phyloP scores from a whole-genome alignment of 2,888 invertebrate genomes.

The Dynastes grantii region DNA sequence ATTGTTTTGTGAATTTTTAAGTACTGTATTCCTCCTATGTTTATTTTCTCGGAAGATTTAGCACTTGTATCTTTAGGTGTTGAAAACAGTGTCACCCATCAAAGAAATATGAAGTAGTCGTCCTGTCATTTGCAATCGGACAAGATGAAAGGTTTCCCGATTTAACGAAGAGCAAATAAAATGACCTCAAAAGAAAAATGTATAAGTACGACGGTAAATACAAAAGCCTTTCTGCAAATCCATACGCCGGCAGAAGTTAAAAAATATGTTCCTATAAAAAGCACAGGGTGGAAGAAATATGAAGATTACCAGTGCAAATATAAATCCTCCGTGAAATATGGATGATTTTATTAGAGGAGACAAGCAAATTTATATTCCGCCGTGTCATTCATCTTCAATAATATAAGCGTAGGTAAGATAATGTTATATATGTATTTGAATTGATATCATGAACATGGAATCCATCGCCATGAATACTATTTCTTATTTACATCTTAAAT shows the following conservation, averaged over 20 bases:
- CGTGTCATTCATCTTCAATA: not conserved
- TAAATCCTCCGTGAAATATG: constrained; percentile 20
- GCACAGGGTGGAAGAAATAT: not conserved
- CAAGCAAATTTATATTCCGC: constrained; percentile 9
- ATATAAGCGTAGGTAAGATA: not conserved
- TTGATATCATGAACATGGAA: not conserved
- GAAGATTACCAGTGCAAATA: not conserved
- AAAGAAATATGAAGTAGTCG: not conserved
- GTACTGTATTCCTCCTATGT: not conserved
- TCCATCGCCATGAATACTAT: too few relatives aligned
- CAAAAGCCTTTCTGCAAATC: constrained; percentile 2
- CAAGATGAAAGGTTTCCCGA: constrained; percentile 3
- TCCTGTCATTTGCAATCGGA: constrained; percentile 8
- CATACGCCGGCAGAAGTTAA: constrained; percentile 17
- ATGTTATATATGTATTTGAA: too few relatives aligned
- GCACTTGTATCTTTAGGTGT: not conserved
- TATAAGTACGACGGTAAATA: constrained; percentile 22
- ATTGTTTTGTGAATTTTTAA: too few relatives aligned
- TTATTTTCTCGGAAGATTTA: not conserved
- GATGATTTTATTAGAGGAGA: constrained; percentile 21
- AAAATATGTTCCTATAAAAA: constrained; percentile 16
- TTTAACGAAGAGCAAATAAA: constrained; percentile 20
- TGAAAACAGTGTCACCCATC: not conserved
- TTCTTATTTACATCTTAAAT: too few relatives aligned
- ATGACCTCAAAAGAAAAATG: constrained; percentile 17